phyloP scores from a whole-genome alignment of 2,797 vertebrate genomes.

The Gadopsis bispinosus region DNA sequence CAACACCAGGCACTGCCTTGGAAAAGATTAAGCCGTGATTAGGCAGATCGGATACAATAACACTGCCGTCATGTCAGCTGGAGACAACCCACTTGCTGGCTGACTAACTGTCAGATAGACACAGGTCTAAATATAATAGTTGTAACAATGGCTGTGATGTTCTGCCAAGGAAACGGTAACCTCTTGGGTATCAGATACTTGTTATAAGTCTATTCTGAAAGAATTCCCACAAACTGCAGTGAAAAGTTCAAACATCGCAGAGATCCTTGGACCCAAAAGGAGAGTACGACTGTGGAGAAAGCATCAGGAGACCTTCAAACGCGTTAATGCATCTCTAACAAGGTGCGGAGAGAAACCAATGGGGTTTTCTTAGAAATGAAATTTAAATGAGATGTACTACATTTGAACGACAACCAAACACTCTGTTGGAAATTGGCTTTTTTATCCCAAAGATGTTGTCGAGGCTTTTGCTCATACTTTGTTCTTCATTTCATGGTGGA shows the following conservation, averaged over 20 bases:
- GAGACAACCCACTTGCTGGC: slow-evolving; percentile 34
- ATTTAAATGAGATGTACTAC: slow-evolving; percentile 19
- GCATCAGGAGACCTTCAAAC: slow-evolving; percentile 36
- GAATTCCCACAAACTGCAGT: slow-evolving; percentile 14
- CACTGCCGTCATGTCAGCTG: slow-evolving; percentile 40
- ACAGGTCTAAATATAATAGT: slow-evolving; percentile 48
- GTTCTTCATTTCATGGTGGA: slow-evolving; percentile 61
- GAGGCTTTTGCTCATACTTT: slow-evolving; percentile 38
- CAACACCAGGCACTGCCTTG: slow-evolving; percentile 69
- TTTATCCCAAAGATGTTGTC: slow-evolving; percentile 32
- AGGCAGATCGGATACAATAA: slow-evolving; percentile 71
- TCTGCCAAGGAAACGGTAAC: slow-evolving; percentile 35
- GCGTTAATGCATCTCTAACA: slow-evolving; percentile 38
- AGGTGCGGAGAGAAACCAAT: slow-evolving; percentile 27
- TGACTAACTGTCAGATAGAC: slow-evolving; percentile 31
- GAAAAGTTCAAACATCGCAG: slow-evolving; percentile 20
- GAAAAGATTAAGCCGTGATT: slow-evolving; percentile 75
- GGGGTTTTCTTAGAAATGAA: not conserved
- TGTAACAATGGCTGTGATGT: slow-evolving; percentile 41
- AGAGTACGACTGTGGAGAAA: not conserved
- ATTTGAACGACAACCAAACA: slow-evolving; percentile 33
- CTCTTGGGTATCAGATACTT: slow-evolving; percentile 31
- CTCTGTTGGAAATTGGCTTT: slow-evolving; percentile 19
- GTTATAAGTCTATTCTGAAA: slow-evolving; percentile 31
- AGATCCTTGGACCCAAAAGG: slow-evolving; percentile 13